Conservation (phyloP, 2,888 invertebrate species). For the Zootermopsis nevadensis region DNA sequence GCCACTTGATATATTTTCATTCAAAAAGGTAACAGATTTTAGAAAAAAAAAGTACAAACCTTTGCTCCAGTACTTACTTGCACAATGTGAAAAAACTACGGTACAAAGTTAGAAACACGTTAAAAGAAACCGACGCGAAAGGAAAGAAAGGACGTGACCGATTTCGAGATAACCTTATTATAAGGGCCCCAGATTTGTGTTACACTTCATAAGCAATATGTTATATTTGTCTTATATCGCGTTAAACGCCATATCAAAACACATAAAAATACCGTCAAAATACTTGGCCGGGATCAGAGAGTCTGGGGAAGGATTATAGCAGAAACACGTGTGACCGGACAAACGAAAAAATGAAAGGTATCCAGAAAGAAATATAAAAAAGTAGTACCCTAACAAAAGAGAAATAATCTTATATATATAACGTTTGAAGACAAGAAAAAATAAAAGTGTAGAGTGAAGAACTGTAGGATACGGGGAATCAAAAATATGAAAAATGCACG, state of each 20-base stretch:
- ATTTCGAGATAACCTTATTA: background rate
- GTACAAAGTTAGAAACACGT: background rate
- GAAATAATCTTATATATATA: background rate
- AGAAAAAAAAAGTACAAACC: too few species aligned
- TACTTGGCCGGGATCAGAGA: background rate
- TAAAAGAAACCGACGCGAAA: background rate
- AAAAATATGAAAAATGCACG: slow-evolving; percentile 32
- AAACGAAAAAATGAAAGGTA: background rate
- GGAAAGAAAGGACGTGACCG: background rate
- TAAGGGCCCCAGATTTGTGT: background rate
- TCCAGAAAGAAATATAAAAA: background rate
- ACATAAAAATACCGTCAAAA: slow-evolving; percentile 35
- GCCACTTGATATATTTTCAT: too few species aligned
- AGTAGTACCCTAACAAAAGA: background rate
- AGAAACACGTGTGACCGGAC: slow-evolving; percentile 11
- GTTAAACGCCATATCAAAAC: slow-evolving; percentile 39
- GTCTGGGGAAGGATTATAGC: background rate
- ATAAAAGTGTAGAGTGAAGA: background rate
- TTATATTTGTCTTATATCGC: slow-evolving; percentile 24
- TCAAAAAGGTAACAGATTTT: too few species aligned
- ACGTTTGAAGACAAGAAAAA: background rate
- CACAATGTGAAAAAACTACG: too few species aligned
- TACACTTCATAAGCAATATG: background rate
- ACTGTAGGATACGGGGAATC: background rate
- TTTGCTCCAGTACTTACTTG: too few species aligned